Evolutionary conservation across 2,888 invertebrate species (phyloP).

Genomic region (Drosophila parthenogenetica): DNA sequence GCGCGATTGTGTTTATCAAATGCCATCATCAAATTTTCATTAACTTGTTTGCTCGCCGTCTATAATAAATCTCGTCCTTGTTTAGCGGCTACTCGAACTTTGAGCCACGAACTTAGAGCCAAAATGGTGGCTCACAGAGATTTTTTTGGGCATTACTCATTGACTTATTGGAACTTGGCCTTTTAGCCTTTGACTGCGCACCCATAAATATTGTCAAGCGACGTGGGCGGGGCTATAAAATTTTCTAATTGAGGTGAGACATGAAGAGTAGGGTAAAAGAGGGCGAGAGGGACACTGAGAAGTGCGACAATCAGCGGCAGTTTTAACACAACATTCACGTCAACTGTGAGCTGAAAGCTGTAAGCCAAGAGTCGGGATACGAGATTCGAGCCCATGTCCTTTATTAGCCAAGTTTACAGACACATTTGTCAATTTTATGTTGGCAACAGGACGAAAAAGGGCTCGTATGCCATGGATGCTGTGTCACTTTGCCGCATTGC

Average conservation of each 20-base stretch:
- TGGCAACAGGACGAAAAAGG: constrained; percentile 60
- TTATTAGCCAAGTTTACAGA: constrained; percentile 82
- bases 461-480: constrained; percentile 11
- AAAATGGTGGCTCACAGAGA: constrained; percentile 24
- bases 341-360: constrained; percentile 10
- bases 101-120: constrained; percentile 35
- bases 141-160: constrained; percentile 34
- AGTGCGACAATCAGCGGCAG: constrained; percentile 44
- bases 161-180: constrained; percentile 23
- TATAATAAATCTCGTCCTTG: constrained; percentile 65
- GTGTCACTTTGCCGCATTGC: constrained; percentile 74
- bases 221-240: constrained; percentile 30
- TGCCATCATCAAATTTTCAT: constrained; percentile 79
- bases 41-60: constrained; percentile 65
- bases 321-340: constrained; percentile 36
- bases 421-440: constrained; percentile 82
- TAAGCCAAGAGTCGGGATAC: background rate
- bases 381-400: constrained; percentile 33
- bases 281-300: background rate
- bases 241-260: constrained; percentile 52
- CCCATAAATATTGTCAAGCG: constrained; percentile 61
- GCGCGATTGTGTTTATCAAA: constrained; percentile 71
- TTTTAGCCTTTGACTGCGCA: constrained; percentile 18
- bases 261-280: background rate
- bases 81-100: constrained; percentile 33